These are phyloP conservation scores for Harpagoxenus sublaevis DNA, from an alignment of 2,888 invertebrate genomes.

Conservation along the genomic window DNA sequence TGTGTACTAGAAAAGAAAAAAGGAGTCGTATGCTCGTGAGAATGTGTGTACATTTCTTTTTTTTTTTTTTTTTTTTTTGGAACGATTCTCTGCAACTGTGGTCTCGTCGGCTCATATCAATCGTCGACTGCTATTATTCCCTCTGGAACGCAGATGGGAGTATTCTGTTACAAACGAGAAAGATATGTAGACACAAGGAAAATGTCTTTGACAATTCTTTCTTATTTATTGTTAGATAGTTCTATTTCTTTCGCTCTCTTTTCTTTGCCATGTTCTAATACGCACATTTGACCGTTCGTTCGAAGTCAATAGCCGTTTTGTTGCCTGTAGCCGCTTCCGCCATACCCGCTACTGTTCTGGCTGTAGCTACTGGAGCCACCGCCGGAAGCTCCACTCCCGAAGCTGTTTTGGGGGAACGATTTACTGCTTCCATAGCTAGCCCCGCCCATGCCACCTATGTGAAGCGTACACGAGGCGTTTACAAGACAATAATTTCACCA, in stretches of 20 bases:
- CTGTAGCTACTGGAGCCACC: conserved; percentile 74
- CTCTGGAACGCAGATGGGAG: conserved; percentile 17
- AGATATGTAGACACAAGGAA: neutral
- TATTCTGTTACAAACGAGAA: conserved; percentile 34
- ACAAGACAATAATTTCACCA: conserved; percentile 33
- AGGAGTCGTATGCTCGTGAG: conserved; percentile 57
- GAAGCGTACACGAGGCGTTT: conserved; percentile 34
- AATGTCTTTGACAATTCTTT: neutral
- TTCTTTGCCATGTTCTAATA: conserved; percentile 69
- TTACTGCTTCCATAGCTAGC: conserved; percentile 78
- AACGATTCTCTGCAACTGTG: conserved; percentile 33
- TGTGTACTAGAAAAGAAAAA: conserved; percentile 49
- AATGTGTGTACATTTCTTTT: conserved; percentile 34
- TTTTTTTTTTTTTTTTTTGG: conserved; percentile 11
- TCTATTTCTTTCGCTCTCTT: conserved; percentile 34
- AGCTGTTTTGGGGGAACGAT: conserved; percentile 80
- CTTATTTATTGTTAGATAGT: neutral
- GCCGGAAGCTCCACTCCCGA: conserved; percentile 73
- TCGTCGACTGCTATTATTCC: conserved; percentile 20
- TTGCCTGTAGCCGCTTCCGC: conserved; percentile 78
- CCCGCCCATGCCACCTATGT: conserved; percentile 75
- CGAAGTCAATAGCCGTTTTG: conserved; percentile 82
- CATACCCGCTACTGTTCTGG: conserved; percentile 81
- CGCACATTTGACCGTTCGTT: conserved; percentile 47
- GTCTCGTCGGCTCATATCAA: neutral